Evolutionary conservation across 2,888 invertebrate genomes (phyloP).

Genomic region (Pandemis heparana): DNA sequence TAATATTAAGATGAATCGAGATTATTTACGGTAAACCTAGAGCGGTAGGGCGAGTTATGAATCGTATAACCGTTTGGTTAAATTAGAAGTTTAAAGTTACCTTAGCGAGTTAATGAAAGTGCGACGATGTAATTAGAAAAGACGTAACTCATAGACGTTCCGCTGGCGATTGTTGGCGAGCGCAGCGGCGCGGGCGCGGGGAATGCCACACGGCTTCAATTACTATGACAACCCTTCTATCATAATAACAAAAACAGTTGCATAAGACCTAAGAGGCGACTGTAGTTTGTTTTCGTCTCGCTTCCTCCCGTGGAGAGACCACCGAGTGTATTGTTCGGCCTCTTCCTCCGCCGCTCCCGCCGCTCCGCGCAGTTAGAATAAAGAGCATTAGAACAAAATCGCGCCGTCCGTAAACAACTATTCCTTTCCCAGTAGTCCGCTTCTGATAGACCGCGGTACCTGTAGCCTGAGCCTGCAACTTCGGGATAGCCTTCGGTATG

Average conservation of each 20-base stretch:
- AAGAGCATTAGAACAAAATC: conserved; percentile 53
- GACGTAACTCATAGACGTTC: conserved; percentile 62
- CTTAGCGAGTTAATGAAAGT: conserved; percentile 57
- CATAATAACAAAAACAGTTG: too few relatives aligned
- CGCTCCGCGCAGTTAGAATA: conserved; percentile 46
- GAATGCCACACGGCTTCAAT: too few relatives aligned
- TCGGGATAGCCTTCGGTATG: conserved; percentile 41
- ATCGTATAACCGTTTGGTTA: conserved; percentile 73
- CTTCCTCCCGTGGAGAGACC: too few relatives aligned
- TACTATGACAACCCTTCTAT: background rate
- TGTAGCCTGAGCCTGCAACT: conserved; percentile 22
- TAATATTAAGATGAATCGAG: conserved; percentile 61
- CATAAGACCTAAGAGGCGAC: too few relatives aligned
- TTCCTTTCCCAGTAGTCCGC: conserved; percentile 45
- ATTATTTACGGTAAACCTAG: conserved; percentile 60
- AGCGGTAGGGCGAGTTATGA: conserved; percentile 61
- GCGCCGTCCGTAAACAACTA: conserved; percentile 71
- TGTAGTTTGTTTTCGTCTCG: too few relatives aligned
- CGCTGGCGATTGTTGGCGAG: conserved; percentile 58
- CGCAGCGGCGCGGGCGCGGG: conserved; percentile 50
- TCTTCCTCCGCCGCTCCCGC: conserved; percentile 38
- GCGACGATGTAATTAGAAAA: conserved; percentile 62
- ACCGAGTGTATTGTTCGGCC: too few relatives aligned
- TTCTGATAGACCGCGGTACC: conserved; percentile 6
- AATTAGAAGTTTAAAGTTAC: conserved; percentile 68